These are phyloP conservation scores for Perca schrenkii DNA, from an alignment of 2,113 vertebrate species.

Conservation along the genomic window DNA sequence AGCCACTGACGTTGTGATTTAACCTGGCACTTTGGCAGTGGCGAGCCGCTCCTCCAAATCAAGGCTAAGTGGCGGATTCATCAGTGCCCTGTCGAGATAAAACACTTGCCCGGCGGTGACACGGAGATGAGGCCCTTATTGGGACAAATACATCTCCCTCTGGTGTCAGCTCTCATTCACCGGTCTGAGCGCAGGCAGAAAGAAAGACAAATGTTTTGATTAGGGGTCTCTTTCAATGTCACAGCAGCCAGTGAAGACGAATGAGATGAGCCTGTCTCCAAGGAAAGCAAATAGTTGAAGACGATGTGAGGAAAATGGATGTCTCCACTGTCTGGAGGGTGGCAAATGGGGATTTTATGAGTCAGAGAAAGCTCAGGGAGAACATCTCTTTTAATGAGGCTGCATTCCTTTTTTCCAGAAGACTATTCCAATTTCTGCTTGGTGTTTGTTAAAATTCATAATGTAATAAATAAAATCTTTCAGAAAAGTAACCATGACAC, in stretches of 20 bases:
- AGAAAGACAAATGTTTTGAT: slow-evolving; percentile 89
- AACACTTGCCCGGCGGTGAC: slow-evolving; percentile 75
- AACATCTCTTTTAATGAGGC: slow-evolving; percentile 68
- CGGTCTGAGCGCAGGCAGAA: slow-evolving; percentile 72
- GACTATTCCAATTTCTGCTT: slow-evolving; percentile 37
- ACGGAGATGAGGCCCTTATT: slow-evolving; percentile 83
- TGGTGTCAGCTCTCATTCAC: slow-evolving; percentile 84
- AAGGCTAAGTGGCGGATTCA: slow-evolving; percentile 87
- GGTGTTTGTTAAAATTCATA: slow-evolving; percentile 33
- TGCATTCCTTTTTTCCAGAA: slow-evolving; percentile 29
- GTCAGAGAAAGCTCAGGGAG: slow-evolving; percentile 57
- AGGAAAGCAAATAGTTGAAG: slow-evolving; percentile 74
- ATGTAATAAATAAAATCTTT: slow-evolving; percentile 21
- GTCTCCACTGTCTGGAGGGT: slow-evolving; percentile 71
- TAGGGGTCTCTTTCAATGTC: slow-evolving; percentile 85
- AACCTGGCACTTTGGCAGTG: slow-evolving; percentile 76
- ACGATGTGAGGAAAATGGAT: slow-evolving; percentile 76
- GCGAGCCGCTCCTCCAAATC: slow-evolving; percentile 82
- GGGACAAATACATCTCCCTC: slow-evolving; percentile 84
- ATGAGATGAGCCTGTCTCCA: slow-evolving; percentile 75
- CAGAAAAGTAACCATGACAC: background rate
- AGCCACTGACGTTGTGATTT: slow-evolving; percentile 75
- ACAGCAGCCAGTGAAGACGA: slow-evolving; percentile 71
- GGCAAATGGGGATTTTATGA: slow-evolving; percentile 66
- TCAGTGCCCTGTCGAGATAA: slow-evolving; percentile 83